phyloP scores from a whole-genome alignment of 2,888 invertebrate species.

The Theodoxus fluviatilis region DNA sequence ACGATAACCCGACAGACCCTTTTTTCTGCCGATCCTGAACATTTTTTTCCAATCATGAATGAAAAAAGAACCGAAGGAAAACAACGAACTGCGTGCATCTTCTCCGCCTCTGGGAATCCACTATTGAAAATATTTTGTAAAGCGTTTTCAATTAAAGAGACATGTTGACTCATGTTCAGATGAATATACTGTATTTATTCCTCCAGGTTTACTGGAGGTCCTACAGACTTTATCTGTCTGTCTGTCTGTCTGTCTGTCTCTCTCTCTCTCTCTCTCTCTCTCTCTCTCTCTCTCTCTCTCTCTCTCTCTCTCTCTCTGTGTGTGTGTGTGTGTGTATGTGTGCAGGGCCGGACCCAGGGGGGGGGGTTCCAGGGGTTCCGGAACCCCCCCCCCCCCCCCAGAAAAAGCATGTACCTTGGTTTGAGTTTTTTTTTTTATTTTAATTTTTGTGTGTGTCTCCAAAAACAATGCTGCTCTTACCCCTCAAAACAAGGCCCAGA shows the following conservation, averaged over 20 bases:
- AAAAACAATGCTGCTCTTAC: background rate
- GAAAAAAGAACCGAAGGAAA: too few species aligned
- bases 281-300: conserved; percentile 3
- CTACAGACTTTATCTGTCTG: background rate
- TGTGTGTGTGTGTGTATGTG: background rate
- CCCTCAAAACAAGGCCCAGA: too few species aligned
- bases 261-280: background rate
- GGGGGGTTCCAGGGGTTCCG: background rate
- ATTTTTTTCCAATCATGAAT: too few species aligned
- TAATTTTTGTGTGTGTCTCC: background rate
- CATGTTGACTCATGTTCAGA: too few species aligned
- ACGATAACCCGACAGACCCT: too few species aligned
- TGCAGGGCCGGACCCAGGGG: background rate
- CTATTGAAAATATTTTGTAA: too few species aligned
- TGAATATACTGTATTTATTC: too few species aligned
- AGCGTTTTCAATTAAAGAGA: too few species aligned
- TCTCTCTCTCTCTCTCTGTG: background rate
- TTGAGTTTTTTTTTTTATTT: background rate
- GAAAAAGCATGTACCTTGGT: background rate
- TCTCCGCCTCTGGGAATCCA: too few species aligned
- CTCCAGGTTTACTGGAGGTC: too few species aligned
- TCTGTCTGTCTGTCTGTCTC: background rate
- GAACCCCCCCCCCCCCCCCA: background rate
- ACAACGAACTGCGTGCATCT: too few species aligned
- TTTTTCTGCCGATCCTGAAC: too few species aligned